These are phyloP conservation scores for Rotaria magnacalcarata DNA, from an alignment of 2,888 invertebrate genomes.

Conservation along the genomic window DNA sequence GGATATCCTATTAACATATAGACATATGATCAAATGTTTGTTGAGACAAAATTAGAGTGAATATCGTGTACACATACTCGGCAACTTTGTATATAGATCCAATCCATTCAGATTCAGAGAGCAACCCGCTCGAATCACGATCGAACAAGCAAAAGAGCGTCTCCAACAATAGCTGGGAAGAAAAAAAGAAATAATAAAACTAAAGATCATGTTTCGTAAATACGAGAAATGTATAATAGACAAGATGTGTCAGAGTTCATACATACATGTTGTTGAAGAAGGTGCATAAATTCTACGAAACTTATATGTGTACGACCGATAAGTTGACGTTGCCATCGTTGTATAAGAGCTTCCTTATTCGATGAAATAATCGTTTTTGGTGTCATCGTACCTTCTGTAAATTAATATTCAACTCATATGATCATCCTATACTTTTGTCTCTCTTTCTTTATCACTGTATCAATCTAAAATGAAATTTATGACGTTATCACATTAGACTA, in stretches of 20 bases:
- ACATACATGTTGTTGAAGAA: neutral
- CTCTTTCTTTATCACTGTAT: neutral
- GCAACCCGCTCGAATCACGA: neutral
- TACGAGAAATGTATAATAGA: neutral
- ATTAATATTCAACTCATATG: neutral
- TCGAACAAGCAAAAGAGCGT: constrained; percentile 3
- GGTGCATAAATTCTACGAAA: neutral
- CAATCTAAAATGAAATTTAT: neutral
- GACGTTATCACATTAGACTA: neutral
- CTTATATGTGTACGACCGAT: neutral
- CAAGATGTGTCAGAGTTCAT: neutral
- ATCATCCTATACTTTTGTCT: neutral
- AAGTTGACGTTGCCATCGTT: neutral
- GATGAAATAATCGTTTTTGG: neutral
- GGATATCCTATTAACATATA: neutral
- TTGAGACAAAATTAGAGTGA: neutral
- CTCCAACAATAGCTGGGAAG: constrained; percentile 5
- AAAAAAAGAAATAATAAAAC: neutral
- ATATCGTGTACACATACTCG: constrained; percentile 16
- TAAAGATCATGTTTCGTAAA: neutral
- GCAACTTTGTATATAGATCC: constrained; percentile 16
- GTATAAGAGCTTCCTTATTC: neutral
- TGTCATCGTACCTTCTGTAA: neutral
- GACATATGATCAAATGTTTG: neutral
- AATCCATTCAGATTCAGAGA: constrained; percentile 14